Evolutionary conservation across 1,140 invertebrate species (phyloP).

Genomic region (Cylas formicarius): DNA sequence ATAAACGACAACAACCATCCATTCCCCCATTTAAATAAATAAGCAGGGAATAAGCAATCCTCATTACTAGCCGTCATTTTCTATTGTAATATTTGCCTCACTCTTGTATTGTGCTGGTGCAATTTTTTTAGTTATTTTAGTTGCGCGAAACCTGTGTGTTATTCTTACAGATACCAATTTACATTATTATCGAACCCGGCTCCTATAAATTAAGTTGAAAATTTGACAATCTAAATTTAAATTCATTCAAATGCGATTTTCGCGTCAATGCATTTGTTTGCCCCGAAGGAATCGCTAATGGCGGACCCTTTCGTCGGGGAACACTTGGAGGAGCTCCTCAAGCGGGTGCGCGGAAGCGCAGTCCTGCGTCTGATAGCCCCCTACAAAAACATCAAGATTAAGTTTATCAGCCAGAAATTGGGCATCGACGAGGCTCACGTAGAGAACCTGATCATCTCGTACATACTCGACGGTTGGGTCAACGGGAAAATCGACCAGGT

Average conservation of each 20-base stretch:
- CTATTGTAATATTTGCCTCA: too few relatives aligned
- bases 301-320: conserved; percentile 97
- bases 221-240: too few relatives aligned
- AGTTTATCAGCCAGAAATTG: conserved; percentile 93
- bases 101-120: too few relatives aligned
- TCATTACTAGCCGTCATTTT: too few relatives aligned
- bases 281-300: conserved; percentile 74
- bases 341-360: conserved; percentile 93
- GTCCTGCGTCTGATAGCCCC: conserved; percentile 94
- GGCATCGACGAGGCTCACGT: conserved; percentile 93
- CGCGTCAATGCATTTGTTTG: background rate
- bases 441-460: conserved; percentile 87
- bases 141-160: too few relatives aligned
- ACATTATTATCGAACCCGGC: too few relatives aligned
- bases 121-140: too few relatives aligned
- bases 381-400: conserved; percentile 94
- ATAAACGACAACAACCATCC: too few relatives aligned
- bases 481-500: conserved; percentile 93
- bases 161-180: too few relatives aligned
- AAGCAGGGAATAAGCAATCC: too few relatives aligned
- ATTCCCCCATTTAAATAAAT: too few relatives aligned
- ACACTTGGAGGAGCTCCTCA: conserved; percentile 93
- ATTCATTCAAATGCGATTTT: background rate
- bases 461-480: conserved; percentile 57
- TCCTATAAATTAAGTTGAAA: too few relatives aligned